A percentile compares a stretch with the other conserved stretches of the same genome.
These are phyloP conservation scores for Tetrapedia diversipes DNA, from an alignment of 2,888 invertebrate genomes.

Conservation along the genomic window DNA sequence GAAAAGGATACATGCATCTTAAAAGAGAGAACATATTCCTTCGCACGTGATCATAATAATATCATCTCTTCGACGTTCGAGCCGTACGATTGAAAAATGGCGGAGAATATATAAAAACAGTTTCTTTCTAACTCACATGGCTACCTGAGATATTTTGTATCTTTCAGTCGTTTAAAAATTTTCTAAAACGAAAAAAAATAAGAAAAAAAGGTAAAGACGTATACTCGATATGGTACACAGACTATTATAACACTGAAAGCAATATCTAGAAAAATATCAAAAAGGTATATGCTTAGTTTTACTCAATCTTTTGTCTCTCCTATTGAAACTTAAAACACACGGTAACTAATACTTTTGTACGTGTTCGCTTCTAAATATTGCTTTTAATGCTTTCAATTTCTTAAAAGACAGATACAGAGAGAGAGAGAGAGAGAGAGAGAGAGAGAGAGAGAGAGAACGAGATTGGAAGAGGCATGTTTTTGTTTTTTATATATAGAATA, in stretches of 20 bases:
- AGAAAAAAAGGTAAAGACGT: conserved; percentile 18
- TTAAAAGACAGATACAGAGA: conserved; percentile 34
- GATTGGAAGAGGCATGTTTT: conserved; percentile 71
- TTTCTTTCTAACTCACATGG: conserved; percentile 54
- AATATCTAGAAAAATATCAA: conserved; percentile 57
- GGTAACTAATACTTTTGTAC: conserved; percentile 48
- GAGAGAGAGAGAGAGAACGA: conserved; percentile 38
- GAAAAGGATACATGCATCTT: conserved; percentile 7
- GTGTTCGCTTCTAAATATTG: conserved; percentile 53
- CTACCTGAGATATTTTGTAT: conserved; percentile 70
- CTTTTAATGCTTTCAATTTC: conserved; percentile 49
- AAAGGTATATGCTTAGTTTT: conserved; percentile 46
- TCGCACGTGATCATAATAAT: conserved; percentile 11
- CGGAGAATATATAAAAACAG: conserved; percentile 44
- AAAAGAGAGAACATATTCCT: conserved; percentile 18
- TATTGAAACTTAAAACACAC: conserved; percentile 43
- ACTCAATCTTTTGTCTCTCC: conserved; percentile 57
- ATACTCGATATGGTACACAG: conserved; percentile 38
- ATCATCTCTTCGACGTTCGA: conserved; percentile 1
- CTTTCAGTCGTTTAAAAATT: conserved; percentile 68
- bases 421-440: conserved; percentile 30
- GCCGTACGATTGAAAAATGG: conserved; percentile 27
- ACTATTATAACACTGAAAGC: conserved; percentile 54
- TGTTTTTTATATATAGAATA: conserved; percentile 66
- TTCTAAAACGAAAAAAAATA: conserved; percentile 32